Percentiles rank a stretch among this genome's conserved stretches.
These are phyloP conservation scores for Thryonomys swinderianus DNA, from an alignment of 2,113 vertebrate genomes.

Conservation along the genomic window DNA sequence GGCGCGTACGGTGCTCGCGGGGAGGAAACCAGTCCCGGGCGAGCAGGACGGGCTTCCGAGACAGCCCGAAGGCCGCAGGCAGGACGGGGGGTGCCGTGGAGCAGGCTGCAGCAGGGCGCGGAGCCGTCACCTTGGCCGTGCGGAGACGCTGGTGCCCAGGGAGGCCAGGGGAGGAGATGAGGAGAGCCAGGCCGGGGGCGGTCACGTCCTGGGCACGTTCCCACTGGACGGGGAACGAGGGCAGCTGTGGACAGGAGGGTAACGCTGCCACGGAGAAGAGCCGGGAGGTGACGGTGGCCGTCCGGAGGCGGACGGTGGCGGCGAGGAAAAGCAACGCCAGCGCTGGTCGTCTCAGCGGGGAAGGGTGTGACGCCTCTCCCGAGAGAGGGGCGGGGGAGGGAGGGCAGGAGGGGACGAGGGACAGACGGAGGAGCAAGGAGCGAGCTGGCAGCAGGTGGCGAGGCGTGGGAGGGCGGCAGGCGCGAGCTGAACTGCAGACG, in stretches of 20 bases:
- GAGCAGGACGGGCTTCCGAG: no score
- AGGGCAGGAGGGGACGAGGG: background rate
- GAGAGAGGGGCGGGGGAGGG: background rate
- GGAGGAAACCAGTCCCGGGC: background rate
- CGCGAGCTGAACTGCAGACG: no score
- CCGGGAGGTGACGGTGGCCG: background rate
- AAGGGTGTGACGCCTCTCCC: no score
- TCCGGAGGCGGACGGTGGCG: background rate
- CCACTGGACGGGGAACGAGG: background rate
- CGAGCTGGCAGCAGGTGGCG: background rate
- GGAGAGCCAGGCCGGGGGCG: background rate
- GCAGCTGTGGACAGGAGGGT: no score
- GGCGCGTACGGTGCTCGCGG: no score
- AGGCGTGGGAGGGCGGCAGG: background rate
- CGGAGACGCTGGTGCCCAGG: no score
- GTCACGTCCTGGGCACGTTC: rapidly evolving
- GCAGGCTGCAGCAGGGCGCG: no score
- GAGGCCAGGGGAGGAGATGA: no score
- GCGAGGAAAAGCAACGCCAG: background rate
- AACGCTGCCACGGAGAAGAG: background rate
- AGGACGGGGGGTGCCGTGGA: background rate
- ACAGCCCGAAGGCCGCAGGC: background rate
- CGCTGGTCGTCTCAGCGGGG: no score
- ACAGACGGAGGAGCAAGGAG: background rate
- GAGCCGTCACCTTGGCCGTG: background rate